Base-by-base conservation (phyloP, 2,797 vertebrate species). In the Bufotes viridis region DNA sequence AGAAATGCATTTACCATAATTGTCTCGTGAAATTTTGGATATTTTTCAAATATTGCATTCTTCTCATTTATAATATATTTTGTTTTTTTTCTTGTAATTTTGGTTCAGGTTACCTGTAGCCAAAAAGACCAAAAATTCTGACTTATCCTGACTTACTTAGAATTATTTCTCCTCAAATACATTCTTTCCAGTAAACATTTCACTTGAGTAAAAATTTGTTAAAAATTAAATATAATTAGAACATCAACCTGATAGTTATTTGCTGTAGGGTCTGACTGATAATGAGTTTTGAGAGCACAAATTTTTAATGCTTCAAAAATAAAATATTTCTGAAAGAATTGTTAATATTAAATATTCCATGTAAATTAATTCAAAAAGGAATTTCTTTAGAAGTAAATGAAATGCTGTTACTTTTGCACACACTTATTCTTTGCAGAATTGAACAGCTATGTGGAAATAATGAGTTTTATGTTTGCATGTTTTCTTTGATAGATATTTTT, bases 401-500 rank as follows among this genome's bases (percentile, higher is more conserved):
- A 29, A 26, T 70, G 26, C 67, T 29, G 8, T 70, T 2, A 29
- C 34, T 8, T 70, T 34, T 13, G 12, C 7, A 13, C 22, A 70
- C 3, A 13, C 24, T 26, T 26, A 12, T 26, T 13, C 3, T 26
- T 69, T 69, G 13, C 26, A 29, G 13, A 7, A 69, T 69, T 14
- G 1, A 17, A 1, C 63, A 67, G 24, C 65, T 67, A 67, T 13
- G 65, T 26, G 24, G 5, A 26, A 67, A 14, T 67, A 67, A 24
- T 67, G 24, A 26, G 65, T 12, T 49, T 74, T 49, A 1, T 87
- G 7, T n/a, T 65, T 75, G 18, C 70, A 26, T 87, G 14, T n/a
- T 57, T 20, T 78, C 13, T 0, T 65, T 18, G 91, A 80, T 91
- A 99, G 98, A 99, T 99, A 96, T 99, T 99, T 95, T 96, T 99